Evolutionary conservation across 2,888 invertebrate genomes (phyloP).

Genomic region (Phanerotoma sp.): DNA sequence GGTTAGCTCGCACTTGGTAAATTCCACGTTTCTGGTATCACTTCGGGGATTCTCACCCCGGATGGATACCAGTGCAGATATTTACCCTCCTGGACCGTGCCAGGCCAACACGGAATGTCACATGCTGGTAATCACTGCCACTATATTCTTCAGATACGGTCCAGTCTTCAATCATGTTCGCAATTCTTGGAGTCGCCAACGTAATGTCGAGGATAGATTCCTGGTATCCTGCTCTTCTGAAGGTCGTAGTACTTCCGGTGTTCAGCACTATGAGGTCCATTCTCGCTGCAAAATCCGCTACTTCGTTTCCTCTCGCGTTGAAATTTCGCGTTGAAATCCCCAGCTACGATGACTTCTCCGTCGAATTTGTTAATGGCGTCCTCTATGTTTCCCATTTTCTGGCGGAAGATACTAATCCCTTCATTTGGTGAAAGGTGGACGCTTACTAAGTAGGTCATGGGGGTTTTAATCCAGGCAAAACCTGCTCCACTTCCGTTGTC

Average conservation of each 20-base stretch:
- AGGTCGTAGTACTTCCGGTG: neutral
- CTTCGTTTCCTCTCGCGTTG: neutral
- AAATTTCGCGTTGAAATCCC: neutral
- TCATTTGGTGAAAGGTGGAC: too few relatives aligned
- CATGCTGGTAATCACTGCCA: neutral
- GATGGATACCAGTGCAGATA: too few relatives aligned
- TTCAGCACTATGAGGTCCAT: neutral
- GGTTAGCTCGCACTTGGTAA: too few relatives aligned
- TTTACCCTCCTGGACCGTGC: too few relatives aligned
- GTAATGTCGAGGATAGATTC: constrained; percentile 23
- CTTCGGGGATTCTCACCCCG: too few relatives aligned
- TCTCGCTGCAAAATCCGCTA: neutral
- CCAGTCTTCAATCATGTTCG: neutral
- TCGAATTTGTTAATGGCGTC: neutral
- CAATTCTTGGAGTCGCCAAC: neutral
- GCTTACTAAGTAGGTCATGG: too few relatives aligned
- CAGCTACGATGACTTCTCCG: neutral
- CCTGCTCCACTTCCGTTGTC: too few relatives aligned
- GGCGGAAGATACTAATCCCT: too few relatives aligned
- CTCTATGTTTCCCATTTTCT: constrained; percentile 16
- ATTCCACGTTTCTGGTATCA: too few relatives aligned
- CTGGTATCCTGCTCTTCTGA: constrained; percentile 19
- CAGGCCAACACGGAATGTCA: neutral
- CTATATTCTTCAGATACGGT: neutral
- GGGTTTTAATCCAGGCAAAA: too few relatives aligned